These are phyloP conservation scores for Eulithis prunata DNA, from an alignment of 2,888 invertebrate genomes.

Conservation along the genomic window DNA sequence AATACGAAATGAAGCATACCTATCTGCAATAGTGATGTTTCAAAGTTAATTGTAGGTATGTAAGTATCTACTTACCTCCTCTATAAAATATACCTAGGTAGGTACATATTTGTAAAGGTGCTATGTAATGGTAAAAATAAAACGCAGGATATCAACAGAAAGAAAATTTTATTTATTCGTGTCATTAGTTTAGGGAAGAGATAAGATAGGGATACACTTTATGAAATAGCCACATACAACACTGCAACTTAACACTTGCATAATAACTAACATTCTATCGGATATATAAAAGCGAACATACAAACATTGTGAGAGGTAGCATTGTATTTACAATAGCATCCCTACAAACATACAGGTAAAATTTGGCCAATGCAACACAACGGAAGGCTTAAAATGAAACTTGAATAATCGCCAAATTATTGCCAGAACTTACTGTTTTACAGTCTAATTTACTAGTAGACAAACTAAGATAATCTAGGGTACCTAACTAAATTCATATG, in stretches of 20 bases:
- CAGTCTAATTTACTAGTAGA: conserved; percentile 75
- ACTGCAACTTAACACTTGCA: conserved; percentile 27
- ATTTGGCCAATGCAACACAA: conserved; percentile 43
- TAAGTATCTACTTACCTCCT: too few relatives aligned
- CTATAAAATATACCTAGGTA: too few relatives aligned
- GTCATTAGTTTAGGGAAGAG: conserved; percentile 50
- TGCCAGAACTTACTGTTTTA: conserved; percentile 73
- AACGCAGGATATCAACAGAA: conserved; percentile 61
- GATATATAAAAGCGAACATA: conserved; percentile 24
- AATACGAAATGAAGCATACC: too few relatives aligned
- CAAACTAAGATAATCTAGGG: conserved; percentile 68
- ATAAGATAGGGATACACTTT: conserved; percentile 44
- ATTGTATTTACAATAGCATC: conserved; percentile 41
- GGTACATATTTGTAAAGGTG: too few relatives aligned
- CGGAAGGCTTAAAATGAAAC: conserved; percentile 43
- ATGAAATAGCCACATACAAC: conserved; percentile 38
- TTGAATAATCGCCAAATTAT: conserved; percentile 47
- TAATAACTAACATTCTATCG: conserved; percentile 20
- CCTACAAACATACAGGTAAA: conserved; percentile 36
- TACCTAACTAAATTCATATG: conserved; percentile 81
- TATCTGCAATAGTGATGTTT: too few relatives aligned
- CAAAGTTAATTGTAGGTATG: too few relatives aligned
- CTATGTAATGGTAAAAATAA: conserved; percentile 24
- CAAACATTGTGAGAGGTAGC: conserved; percentile 32
- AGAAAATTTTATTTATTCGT: conserved; percentile 68